Conservation (phyloP, 92 coral and sea anemone species). For the Actinostola sp. region DNA sequence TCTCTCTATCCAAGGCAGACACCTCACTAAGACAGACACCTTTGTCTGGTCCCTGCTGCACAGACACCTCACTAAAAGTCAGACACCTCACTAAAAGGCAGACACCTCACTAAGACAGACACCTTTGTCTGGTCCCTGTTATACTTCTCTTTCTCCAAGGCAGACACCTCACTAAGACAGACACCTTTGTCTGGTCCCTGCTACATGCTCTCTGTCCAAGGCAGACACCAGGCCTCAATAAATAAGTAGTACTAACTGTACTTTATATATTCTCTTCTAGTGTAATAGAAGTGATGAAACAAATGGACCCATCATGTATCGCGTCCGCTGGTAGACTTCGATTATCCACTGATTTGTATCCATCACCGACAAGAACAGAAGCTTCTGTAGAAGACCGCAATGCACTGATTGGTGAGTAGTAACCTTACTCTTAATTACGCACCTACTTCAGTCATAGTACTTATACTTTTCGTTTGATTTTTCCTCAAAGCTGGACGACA, state of each 20-base stretch:
- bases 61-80: too few species aligned
- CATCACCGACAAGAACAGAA: slow-evolving; percentile 36
- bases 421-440: neutral
- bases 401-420: slow-evolving; percentile 30
- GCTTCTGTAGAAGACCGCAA: slow-evolving; percentile 28
- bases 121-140: too few species aligned
- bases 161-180: too few species aligned
- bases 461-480: neutral
- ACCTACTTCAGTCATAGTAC: too few species aligned
- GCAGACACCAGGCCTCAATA: neutral
- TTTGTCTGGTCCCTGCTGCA: too few species aligned
- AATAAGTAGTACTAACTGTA: neutral
- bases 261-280: slow-evolving; percentile 24
- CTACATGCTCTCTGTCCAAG: neutral
- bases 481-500: slow-evolving; percentile 22
- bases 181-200: too few species aligned
- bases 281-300: slow-evolving; percentile 90
- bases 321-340: slow-evolving; percentile 22
- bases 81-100: too few species aligned
- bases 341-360: slow-evolving; percentile 28
- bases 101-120: too few species aligned
- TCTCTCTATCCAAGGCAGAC: too few species aligned
- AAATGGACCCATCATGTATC: slow-evolving; percentile 50
- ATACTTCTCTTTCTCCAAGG: too few species aligned
- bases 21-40: too few species aligned